Evolutionary conservation across 2,888 invertebrate species (phyloP), one percentile per base, ranked within the genome.

Genomic region (Synergus japonicus): DNA sequence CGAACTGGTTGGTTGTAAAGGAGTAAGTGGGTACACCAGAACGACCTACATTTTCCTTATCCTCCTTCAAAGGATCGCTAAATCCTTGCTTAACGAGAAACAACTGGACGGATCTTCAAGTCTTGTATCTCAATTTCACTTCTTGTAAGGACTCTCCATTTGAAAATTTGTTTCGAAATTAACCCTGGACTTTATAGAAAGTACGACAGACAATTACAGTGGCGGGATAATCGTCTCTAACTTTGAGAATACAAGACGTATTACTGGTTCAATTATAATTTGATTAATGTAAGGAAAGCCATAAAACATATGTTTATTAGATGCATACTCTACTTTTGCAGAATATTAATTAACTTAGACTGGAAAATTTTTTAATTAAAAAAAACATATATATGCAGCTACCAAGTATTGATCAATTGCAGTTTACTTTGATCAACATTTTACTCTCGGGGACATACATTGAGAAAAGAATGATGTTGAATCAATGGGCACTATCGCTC

Each of bases 11-110:
- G 64, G 49, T 13, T 22, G 64, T 78, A n/a, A 69, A 79, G 41
- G 46, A 22, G 22, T 46, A 54, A 54, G 64, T 29, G 66, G 22
- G 65, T 65, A 79, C 80, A 77, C 69, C 49, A 58, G 54, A 54
- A 8, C 69, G 81, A 85, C 81, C 83, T 85, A 81, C 69, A 54
- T 83, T 76, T 78, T 77, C 78, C 81, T 84, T 82, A 84, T 83
- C 81, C 83, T 78, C 69, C 69, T 83, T 77, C 77, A 80, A 80
- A 85, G 85, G 80, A 85, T 84, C 85, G 78, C 86, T 86, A 88
- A 89, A 88, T 87, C 88, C 87, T 85, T 85, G 84, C 85, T 87
- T 87, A 88, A 89, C 87, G 84, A 85, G 87, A 84, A 83, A 82
- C 84, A 81, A 83, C 85, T 84, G 80, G 83, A 77, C 81, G 83